phyloP scores from a whole-genome alignment of 2,113 vertebrate species.

The Oostethus manadensis region DNA sequence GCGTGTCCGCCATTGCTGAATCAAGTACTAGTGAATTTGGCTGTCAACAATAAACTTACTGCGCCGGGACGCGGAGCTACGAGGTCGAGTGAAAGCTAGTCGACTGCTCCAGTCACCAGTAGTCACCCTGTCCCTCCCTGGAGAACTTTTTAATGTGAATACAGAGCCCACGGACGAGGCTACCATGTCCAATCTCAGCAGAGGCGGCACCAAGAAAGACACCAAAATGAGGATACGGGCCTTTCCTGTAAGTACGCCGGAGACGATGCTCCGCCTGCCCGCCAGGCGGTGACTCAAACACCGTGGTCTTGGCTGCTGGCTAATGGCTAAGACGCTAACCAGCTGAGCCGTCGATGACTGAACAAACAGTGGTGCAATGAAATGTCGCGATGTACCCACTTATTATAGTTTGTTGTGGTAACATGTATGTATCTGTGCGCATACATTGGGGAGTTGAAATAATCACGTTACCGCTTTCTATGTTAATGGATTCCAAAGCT shows the following conservation, averaged over 20 bases:
- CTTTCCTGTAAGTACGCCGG: constrained; percentile 86
- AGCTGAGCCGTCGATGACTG: constrained; percentile 2
- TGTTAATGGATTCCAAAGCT: constrained; percentile 11
- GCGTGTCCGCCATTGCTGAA: constrained; percentile 66
- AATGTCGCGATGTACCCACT: neutral
- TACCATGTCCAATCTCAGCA: constrained; percentile 96
- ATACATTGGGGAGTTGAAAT: neutral
- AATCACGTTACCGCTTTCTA: neutral
- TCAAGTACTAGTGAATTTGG: constrained; percentile 49
- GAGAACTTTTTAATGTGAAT: constrained; percentile 71
- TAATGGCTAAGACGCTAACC: constrained; percentile 34
- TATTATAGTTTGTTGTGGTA: neutral
- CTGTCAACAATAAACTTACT: constrained; percentile 65
- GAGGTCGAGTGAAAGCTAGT: constrained; percentile 62
- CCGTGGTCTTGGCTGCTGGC: constrained; percentile 50
- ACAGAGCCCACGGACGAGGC: constrained; percentile 62
- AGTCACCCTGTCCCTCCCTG: constrained; percentile 46
- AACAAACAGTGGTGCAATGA: constrained; percentile 17
- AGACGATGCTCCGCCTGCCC: constrained; percentile 30
- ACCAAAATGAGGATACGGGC: constrained; percentile 99
- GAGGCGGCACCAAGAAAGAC: constrained; percentile 96
- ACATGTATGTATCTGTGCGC: neutral
- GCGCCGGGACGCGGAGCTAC: constrained; percentile 52
- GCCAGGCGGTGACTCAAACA: constrained; percentile 40
- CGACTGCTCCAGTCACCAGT: constrained; percentile 52